phyloP scores from a whole-genome alignment of 2,797 vertebrate species.

The Clarias fuscus region DNA sequence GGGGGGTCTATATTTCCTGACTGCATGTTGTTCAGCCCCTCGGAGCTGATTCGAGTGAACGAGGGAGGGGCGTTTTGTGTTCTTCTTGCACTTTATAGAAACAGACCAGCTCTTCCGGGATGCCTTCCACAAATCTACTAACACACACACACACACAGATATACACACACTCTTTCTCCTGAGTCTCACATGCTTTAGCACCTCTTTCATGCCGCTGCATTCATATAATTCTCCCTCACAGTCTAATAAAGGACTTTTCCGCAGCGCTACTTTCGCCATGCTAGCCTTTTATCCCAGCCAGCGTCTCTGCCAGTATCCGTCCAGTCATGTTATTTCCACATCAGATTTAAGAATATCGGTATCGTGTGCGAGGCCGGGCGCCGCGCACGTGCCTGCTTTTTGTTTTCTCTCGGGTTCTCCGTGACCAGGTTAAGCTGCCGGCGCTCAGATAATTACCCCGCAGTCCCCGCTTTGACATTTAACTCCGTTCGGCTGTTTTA shows the following conservation, averaged over 20 bases:
- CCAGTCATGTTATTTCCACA: not conserved
- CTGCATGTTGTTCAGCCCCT: conserved; percentile 8
- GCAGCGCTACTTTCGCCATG: not conserved
- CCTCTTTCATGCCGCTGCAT: not conserved
- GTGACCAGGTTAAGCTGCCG: conserved; percentile 20
- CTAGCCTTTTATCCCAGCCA: not conserved
- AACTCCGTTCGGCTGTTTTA: conserved; percentile 23
- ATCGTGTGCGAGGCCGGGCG: not conserved
- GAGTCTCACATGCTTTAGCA: no score
- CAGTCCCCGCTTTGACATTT: conserved; percentile 49
- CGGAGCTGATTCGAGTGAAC: not conserved
- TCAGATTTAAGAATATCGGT: no score
- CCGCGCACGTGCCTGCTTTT: not conserved
- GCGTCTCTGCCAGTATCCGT: not conserved
- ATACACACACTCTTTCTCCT: not conserved
- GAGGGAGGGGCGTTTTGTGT: conserved; percentile 30
- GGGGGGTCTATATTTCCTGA: not conserved
- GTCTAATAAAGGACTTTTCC: not conserved
- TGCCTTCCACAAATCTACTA: conserved; percentile 31
- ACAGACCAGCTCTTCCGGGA: conserved; percentile 43
- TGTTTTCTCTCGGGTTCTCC: not conserved
- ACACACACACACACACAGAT: conserved; percentile 23
- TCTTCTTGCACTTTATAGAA: conserved; percentile 45
- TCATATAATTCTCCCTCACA: not conserved
- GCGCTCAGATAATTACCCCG: conserved; percentile 33